A percentile compares a stretch with the other conserved stretches of the same genome.
phyloP scores from a whole-genome alignment of 1,140 invertebrate genomes.

The Aphidius gifuensis region DNA sequence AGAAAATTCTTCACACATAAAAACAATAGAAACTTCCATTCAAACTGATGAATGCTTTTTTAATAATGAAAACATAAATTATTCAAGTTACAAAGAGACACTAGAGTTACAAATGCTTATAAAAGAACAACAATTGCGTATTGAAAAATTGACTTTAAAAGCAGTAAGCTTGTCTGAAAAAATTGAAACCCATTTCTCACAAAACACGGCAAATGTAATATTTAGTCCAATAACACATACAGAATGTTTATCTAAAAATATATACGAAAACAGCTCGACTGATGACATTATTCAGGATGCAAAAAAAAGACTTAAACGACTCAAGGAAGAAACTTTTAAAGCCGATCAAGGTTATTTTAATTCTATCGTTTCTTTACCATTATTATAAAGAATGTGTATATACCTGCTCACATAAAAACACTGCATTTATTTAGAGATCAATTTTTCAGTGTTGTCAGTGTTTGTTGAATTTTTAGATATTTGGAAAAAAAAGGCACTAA shows the following conservation, averaged over 20 bases:
- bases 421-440: too few species aligned
- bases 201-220: slow-evolving; percentile 24
- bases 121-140: slow-evolving; percentile 44
- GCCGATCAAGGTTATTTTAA: slow-evolving; percentile 48
- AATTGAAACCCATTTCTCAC: slow-evolving; percentile 39
- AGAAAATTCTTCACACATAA: slow-evolving; percentile 1
- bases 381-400: slow-evolving; percentile 20
- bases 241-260: slow-evolving; percentile 29
- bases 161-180: slow-evolving; percentile 41
- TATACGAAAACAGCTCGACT: slow-evolving; percentile 51
- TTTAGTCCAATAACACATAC: slow-evolving; percentile 22
- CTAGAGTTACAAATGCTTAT: slow-evolving; percentile 42
- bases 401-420: too few species aligned
- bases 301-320: slow-evolving; percentile 42
- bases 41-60: slow-evolving; percentile 41
- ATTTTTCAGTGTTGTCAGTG: too few species aligned
- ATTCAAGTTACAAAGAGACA: slow-evolving; percentile 38
- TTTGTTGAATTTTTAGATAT: not conserved
- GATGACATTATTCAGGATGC: slow-evolving; percentile 53
- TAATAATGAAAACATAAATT: slow-evolving; percentile 22
- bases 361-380: slow-evolving; percentile 40
- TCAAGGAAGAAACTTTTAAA: slow-evolving; percentile 48
- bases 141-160: slow-evolving; percentile 44
- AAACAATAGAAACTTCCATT: slow-evolving; percentile 30
- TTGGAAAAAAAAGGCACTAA: not conserved